Conservation (phyloP, 2,888 invertebrate species). For the Onchidella celtica region DNA sequence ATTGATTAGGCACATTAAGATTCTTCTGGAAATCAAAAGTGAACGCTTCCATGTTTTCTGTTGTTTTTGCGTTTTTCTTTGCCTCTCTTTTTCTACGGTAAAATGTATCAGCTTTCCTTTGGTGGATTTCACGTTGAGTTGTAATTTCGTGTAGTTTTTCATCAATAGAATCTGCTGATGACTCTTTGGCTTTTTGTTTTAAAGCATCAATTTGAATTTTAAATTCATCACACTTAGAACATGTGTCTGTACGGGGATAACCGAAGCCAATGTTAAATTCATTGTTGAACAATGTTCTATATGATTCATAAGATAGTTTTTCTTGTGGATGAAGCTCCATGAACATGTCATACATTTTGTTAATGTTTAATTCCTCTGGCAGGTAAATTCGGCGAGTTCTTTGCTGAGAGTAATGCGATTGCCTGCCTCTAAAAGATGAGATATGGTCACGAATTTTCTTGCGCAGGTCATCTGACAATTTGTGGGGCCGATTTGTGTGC, state of each 20-base stretch:
- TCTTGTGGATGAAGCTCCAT: not conserved
- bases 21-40: no score
- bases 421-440: not conserved
- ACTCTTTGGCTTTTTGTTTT: no score
- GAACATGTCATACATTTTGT: not conserved
- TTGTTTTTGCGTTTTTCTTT: no score
- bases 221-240: not conserved
- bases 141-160: no score
- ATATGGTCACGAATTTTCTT: not conserved
- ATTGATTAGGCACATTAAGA: no score
- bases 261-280: not conserved
- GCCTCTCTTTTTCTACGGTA: no score
- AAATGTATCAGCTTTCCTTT: no score
- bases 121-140: no score
- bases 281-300: not conserved
- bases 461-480: not conserved
- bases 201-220: not conserved
- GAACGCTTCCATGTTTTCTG: no score
- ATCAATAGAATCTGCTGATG: no score
- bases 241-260: not conserved
- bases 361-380: constrained; percentile 6
- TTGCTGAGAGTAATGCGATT: not conserved
- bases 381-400: not conserved
- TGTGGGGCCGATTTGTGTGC: constrained; percentile 7
- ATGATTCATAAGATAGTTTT: not conserved